A percentile compares a stretch with the other conserved stretches of the same genome.
These are phyloP conservation scores for Troilus luridus DNA, from an alignment of 2,888 invertebrate species.

Conservation along the genomic window DNA sequence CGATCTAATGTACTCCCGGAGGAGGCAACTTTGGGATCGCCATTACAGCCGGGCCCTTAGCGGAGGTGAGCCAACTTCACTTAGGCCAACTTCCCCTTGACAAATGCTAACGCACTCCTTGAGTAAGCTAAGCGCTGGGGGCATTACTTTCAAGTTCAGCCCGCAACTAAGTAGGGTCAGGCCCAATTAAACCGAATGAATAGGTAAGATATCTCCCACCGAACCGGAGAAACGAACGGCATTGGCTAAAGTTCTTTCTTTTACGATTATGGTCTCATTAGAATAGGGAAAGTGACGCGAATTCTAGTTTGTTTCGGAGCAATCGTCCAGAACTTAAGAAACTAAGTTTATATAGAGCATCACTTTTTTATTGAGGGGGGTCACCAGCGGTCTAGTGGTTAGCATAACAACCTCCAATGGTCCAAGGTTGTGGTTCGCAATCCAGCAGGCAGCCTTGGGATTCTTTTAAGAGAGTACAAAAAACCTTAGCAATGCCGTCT, in stretches of 20 bases:
- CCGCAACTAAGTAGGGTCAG: slow-evolving; percentile 33
- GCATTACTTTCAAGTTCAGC: slow-evolving; percentile 38
- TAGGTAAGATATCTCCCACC: background rate
- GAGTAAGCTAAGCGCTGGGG: background rate
- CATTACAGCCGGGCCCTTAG: slow-evolving; percentile 26
- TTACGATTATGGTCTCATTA: background rate
- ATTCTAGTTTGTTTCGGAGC: background rate
- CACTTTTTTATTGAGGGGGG: background rate
- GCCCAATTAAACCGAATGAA: background rate
- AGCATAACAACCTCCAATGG: no score
- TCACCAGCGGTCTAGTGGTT: no score
- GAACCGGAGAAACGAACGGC: background rate
- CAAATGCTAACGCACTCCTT: slow-evolving; percentile 40
- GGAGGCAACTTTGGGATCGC: slow-evolving; percentile 14
- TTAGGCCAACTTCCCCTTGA: slow-evolving; percentile 1
- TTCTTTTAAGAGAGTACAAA: no score
- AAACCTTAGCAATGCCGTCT: no score
- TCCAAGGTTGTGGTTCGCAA: no score
- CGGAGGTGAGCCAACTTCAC: slow-evolving; percentile 25
- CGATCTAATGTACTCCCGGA: background rate
- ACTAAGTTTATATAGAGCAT: background rate
- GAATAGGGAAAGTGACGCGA: background rate
- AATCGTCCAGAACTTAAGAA: background rate
- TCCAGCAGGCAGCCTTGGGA: no score
- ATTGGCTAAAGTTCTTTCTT: background rate